phyloP scores from a whole-genome alignment of 35 echinoderm and acorn worm genomes.

The Nesometra sesokonis region DNA sequence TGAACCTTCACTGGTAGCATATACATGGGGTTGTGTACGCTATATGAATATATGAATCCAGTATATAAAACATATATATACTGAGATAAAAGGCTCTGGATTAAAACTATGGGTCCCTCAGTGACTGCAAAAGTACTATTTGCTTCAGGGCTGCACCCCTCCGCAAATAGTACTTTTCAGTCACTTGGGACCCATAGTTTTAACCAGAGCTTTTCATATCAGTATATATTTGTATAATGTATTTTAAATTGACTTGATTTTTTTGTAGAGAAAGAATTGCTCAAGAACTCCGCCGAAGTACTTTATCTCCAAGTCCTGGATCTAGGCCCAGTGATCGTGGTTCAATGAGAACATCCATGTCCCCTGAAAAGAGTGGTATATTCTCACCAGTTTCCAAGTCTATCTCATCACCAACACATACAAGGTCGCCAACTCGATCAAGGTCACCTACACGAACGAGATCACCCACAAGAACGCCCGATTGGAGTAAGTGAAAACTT shows the following conservation, averaged over 20 bases:
- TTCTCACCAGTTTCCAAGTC: background rate
- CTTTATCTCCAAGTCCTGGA: slow-evolving; percentile 17
- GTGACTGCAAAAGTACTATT: no score
- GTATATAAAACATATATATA: no score
- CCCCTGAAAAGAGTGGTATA: background rate
- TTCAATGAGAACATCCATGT: background rate
- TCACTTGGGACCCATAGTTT: no score
- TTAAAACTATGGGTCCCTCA: no score
- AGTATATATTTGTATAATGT: no score
- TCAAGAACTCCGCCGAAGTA: slow-evolving; percentile 65
- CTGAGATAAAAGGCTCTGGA: no score
- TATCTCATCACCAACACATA: background rate
- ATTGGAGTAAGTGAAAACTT: background rate
- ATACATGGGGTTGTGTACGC: no score
- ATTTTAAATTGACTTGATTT: background rate
- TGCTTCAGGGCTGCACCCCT: no score
- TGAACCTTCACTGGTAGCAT: no score
- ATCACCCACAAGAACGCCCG: background rate
- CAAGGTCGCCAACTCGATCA: background rate
- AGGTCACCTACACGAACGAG: background rate
- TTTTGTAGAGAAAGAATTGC: slow-evolving; percentile 66
- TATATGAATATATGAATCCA: no score
- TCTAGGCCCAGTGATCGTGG: background rate
- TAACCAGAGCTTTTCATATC: no score
- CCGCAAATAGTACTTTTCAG: no score